Evolutionary conservation across 2,797 vertebrate species (phyloP).

Genomic region (Hozukius guyotensis): DNA sequence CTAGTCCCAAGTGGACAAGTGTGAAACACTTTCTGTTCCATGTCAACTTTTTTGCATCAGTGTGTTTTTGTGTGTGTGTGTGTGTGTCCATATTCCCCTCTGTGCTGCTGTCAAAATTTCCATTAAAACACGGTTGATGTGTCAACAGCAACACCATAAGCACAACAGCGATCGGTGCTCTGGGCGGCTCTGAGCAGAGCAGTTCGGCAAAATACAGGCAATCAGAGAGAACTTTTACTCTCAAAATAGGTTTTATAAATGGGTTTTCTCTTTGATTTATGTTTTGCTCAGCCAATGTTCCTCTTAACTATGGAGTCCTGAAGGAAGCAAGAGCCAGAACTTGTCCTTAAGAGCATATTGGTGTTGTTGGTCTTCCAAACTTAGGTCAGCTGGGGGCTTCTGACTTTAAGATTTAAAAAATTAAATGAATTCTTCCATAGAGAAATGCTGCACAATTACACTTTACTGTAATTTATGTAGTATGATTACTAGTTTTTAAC

Average conservation of each 20-base stretch:
- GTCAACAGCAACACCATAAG: constrained; percentile 32
- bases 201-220: constrained; percentile 13
- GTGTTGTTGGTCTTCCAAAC: background rate
- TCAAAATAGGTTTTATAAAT: constrained; percentile 25
- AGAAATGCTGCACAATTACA: background rate
- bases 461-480: background rate
- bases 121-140: constrained; percentile 51
- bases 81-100: background rate
- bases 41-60: background rate
- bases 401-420: background rate
- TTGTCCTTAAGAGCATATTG: background rate
- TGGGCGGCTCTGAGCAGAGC: background rate
- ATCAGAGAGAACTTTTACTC: constrained; percentile 22
- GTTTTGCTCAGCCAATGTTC: background rate
- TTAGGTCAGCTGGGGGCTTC: background rate
- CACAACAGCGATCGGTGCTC: constrained; percentile 5
- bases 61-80: background rate
- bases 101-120: constrained; percentile 47
- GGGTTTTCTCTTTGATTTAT: constrained; percentile 36
- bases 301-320: constrained; percentile 6
- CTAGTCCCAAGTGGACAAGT: background rate
- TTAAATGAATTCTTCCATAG: background rate
- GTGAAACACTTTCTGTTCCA: background rate
- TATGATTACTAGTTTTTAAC: background rate
- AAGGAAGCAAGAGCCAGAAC: background rate